Evolutionary conservation across 1,140 invertebrate genomes (phyloP), one percentile per base, ranked within the genome.

Genomic region (Bombus affinis): DNA sequence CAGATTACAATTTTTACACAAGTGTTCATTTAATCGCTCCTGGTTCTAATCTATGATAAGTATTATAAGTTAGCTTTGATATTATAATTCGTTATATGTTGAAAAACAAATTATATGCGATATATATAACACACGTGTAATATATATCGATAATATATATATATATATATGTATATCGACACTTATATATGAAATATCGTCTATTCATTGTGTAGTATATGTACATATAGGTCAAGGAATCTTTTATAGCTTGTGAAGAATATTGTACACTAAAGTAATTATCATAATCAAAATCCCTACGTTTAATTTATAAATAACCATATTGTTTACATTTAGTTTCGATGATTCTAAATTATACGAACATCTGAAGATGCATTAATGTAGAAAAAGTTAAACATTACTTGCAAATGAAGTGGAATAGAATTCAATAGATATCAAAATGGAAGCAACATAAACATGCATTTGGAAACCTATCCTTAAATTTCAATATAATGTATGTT

Each of bases 21-120:
- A 65, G 32, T 59, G 13, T 62, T 84, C 72, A 62, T 66, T 79
- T 70, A 75, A 57, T 80, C n/a, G 53, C 28, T 68, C 76, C 47
- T 76, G 53, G 13, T 84, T 80, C 62, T 74, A 57, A 76, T 87
- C 1, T 32, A 42, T 59, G 57, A 18, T 66, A 39, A 74, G 53
- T 75, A 62, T 79, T 80, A 66, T 32, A 25, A 62, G 5, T 53
- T 22, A 73, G 37, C 66, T 47, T 84, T 70, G 80, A 74, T 80
- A 88, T 76, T 70, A 74, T 42, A 75, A 32, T 32, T 65, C 83
- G 25, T 62, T 62, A 76, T 76, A 77, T 59, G 42, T 53, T 87
- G 28, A 71, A 79, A 80, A 80, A 75, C 80, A 84, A 71, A n/a
- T 39, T n/a, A 66, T 44, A 62, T n/a, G 12, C 10, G 10, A 62